Percentiles rank a stretch among this genome's conserved stretches.
Conservation (phyloP, 2,888 invertebrate species). For the Athalia rosae region DNA sequence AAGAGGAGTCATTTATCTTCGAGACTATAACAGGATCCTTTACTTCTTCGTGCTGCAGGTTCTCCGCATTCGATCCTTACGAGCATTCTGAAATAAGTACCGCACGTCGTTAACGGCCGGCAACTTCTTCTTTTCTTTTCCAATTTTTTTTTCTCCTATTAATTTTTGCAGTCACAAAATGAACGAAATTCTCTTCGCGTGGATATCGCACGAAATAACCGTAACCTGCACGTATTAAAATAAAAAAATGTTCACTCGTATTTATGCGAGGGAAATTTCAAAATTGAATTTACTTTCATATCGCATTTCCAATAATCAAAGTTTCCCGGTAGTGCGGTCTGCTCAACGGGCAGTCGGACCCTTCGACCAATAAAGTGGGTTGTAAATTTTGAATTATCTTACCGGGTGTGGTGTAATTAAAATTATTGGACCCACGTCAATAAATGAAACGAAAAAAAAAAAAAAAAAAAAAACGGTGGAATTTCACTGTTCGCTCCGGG, state of each 20-base stretch:
- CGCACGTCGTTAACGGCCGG: neutral
- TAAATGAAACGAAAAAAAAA: constrained; percentile 1
- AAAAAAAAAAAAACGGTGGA: neutral
- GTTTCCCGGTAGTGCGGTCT: constrained; percentile 32
- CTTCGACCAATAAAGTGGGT: neutral
- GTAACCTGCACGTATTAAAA: neutral
- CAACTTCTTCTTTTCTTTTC: neutral
- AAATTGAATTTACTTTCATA: constrained; percentile 2
- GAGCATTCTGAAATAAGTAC: neutral
- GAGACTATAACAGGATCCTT: constrained; percentile 21
- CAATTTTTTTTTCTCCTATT: neutral
- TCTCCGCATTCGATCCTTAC: constrained; percentile 20
- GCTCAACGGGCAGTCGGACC: neutral
- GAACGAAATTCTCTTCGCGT: too few relatives aligned
- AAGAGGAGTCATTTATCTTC: constrained; percentile 36
- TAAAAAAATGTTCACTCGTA: constrained; percentile 3
- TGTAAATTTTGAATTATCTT: constrained; percentile 28
- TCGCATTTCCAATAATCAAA: constrained; percentile 6
- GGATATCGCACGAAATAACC: too few relatives aligned
- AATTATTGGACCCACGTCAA: neutral
- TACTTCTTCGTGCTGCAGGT: constrained; percentile 8
- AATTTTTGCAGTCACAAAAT: neutral
- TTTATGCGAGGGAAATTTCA: constrained; percentile 9
- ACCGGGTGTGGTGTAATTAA: constrained; percentile 15
- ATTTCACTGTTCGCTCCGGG: neutral